phyloP scores from a whole-genome alignment of 2,888 invertebrate genomes.

The Choreutis nemorana region DNA sequence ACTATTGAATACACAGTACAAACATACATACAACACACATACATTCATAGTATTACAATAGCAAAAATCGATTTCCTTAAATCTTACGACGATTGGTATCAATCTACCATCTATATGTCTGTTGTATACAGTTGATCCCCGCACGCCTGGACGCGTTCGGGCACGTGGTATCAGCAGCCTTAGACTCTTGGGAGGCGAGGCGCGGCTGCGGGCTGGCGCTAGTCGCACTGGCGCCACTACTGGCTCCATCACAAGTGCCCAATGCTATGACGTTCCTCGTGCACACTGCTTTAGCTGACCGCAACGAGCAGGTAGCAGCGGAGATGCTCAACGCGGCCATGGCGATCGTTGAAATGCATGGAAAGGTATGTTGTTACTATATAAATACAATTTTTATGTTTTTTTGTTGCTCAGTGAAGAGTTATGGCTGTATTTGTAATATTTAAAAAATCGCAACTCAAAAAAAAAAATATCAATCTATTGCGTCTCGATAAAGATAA shows the following conservation, averaged over 20 bases:
- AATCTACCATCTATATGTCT: too few relatives aligned
- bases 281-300: slow-evolving; percentile 84
- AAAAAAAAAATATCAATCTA: too few relatives aligned
- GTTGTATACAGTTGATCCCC: slow-evolving; percentile 81
- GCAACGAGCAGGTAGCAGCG: slow-evolving; percentile 80
- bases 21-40: too few relatives aligned
- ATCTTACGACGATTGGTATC: too few relatives aligned
- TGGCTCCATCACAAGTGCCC: slow-evolving; percentile 74
- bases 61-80: too few relatives aligned
- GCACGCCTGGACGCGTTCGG: slow-evolving; percentile 92
- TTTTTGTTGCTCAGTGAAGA: too few relatives aligned
- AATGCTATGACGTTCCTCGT: slow-evolving; percentile 84
- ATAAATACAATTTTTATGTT: too few relatives aligned
- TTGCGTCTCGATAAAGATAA: too few relatives aligned
- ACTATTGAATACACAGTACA: too few relatives aligned
- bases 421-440: too few relatives aligned
- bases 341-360: slow-evolving; percentile 89
- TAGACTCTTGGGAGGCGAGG: slow-evolving; percentile 92
- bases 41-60: too few relatives aligned
- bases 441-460: too few relatives aligned
- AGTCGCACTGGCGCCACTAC: slow-evolving; percentile 75
- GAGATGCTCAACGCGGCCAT: slow-evolving; percentile 96
- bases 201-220: slow-evolving; percentile 89
- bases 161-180: slow-evolving; percentile 81
- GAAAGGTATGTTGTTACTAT: slow-evolving; percentile 68